Evolutionary conservation across 2,113 vertebrate genomes (phyloP), one percentile per base, ranked within the genome.

Genomic region (Albula goreensis): DNA sequence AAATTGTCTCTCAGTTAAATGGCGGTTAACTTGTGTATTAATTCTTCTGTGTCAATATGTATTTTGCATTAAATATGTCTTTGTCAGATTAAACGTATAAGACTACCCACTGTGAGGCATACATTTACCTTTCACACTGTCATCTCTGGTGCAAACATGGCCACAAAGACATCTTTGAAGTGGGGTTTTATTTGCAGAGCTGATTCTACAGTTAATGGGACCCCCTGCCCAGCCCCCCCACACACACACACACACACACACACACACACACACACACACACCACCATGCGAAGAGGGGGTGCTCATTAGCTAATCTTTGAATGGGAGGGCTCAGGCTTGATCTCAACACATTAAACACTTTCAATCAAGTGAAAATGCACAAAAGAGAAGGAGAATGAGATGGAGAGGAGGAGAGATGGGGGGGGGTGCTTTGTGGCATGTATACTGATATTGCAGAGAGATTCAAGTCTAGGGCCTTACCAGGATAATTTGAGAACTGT

Each of bases 261-360:
- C 31, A 41, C 31, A 41, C 31, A 41, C 31, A 41, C 31, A 41
- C 31, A 41, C 31, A 41, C 31, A 41, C 0, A 1, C 31, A 41
- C 31, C 31, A 41, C 31, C 31, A 41, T 49, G 19, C 2, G 4
- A 17, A 22, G 13, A 19, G 19, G 19, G 50, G 81, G 11, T 41
- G 80, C 85, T 86, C 81, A 78, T 86, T 82, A 82, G 50, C 50
- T 50, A 11, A n/a, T 4, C 41, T 19, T 12, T 31, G 81, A 51
- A 25, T 70, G 78, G 19, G 56, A 63, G 19, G n/a, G 41, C 81
- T 41, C 51, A n/a, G 80, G 51, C 57, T 49, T 49, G 85, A 78
- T 78, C 85, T 57, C 31, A 11, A 12, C 60, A 53, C 31, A 41
- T 83, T 66, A 66, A 82, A 41, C 50, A 41, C 31, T 1, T 41